These are phyloP conservation scores for Hydrozoanthus gracilis DNA, from an alignment of 92 coral and sea anemone genomes.

Conservation along the genomic window DNA sequence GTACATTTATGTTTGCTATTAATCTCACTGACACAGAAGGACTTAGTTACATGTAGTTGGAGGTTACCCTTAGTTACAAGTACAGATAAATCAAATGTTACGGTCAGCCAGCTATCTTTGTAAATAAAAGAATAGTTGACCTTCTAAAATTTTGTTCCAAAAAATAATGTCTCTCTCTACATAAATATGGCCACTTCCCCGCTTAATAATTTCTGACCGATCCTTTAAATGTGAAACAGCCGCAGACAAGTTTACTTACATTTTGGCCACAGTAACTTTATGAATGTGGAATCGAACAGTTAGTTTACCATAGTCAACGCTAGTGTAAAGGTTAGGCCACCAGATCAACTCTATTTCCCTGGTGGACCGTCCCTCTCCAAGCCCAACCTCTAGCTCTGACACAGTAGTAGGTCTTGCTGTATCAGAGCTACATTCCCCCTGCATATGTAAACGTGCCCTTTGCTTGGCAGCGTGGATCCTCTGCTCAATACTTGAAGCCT, in stretches of 20 bases:
- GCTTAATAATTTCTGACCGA: too few relatives aligned
- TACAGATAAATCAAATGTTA: too few relatives aligned
- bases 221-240: too few relatives aligned
- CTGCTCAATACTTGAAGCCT: background rate
- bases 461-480: slow-evolving; percentile 27
- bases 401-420: slow-evolving; percentile 15
- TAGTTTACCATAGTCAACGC: slow-evolving; percentile 7
- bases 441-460: slow-evolving; percentile 21
- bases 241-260: background rate
- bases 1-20: too few relatives aligned
- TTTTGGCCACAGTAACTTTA: slow-evolving; percentile 23
- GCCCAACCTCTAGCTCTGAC: slow-evolving; percentile 22
- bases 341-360: slow-evolving; percentile 17
- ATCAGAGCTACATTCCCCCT: slow-evolving; percentile 9
- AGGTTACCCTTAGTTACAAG: too few relatives aligned
- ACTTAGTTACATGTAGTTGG: too few relatives aligned
- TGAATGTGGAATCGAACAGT: background rate
- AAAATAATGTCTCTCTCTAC: too few relatives aligned
- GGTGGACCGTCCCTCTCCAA: background rate
- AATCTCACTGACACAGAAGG: too few relatives aligned
- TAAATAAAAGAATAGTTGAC: too few relatives aligned
- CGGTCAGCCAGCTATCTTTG: too few relatives aligned
- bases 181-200: too few relatives aligned
- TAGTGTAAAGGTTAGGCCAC: slow-evolving; percentile 19
- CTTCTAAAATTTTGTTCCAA: too few relatives aligned